Base-by-base conservation (phyloP, 2,888 invertebrate species). In the Antitype chi region DNA sequence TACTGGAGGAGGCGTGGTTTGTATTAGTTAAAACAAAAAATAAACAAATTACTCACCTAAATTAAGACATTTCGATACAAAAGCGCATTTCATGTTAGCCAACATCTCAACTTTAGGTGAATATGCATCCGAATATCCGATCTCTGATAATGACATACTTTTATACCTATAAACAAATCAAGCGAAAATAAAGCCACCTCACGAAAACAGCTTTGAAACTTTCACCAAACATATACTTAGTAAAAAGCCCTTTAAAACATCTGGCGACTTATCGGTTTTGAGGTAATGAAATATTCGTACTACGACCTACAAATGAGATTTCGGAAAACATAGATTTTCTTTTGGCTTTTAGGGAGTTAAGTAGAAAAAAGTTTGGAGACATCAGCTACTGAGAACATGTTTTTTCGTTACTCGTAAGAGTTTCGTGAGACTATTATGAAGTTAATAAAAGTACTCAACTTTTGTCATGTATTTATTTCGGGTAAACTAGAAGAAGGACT, bases 221-320 rank as follows among this genome's bases (percentile, higher is more conserved):
- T 84, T 57, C 55, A 2, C 38, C 13, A 38, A 70, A 66, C 47
- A 84, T 32, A 32, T 32, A 78, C 66, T 80, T 63, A 64, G 47
- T 23, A 52, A 66, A 74, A 47, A 68, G 68, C 47, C 47, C 60
- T 76, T 66, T 78, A 75, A 79, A 77, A 75, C 60, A 70, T 88
- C 82, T 87, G 85, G 76, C 63, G 55, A 70, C 64, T 78, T 85
- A 68, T 80, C 38, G 60, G 75, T 81, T 69, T 70, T 73, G 75
- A 62, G 52, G 68, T 77, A 81, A 74, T 78, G 76, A 83, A 87
- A 70, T 71, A 75, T 55, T 43, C 43, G 8, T 2, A 17, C 8
- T 28, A 28, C 17, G 57, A 66, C 57, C 59, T 70, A 72, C 13
- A 47, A 59, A 76, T 60, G 60, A 85, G 74, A 28, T 81, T 63